Conservation (phyloP, 1,140 invertebrate genomes). For the Brachionus calyciflorus region DNA sequence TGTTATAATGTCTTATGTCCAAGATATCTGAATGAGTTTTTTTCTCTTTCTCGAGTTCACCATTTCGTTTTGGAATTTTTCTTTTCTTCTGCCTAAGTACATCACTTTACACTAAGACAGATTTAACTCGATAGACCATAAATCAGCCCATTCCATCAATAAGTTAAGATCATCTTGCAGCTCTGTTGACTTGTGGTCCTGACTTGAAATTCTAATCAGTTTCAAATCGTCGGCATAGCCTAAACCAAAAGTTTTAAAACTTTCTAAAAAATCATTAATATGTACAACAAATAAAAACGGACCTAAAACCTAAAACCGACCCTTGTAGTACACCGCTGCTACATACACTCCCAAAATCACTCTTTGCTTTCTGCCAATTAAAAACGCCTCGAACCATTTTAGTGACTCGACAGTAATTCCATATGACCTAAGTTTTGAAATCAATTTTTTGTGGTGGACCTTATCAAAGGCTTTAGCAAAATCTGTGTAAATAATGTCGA, state of each 20-base stretch:
- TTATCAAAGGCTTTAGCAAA: conserved; percentile 9
- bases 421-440: not conserved
- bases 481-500: not conserved
- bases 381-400: not conserved
- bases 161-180: not conserved
- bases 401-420: not conserved
- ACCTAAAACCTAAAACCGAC: not conserved
- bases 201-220: not conserved
- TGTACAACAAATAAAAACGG: not conserved
- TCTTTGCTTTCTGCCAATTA: not conserved
- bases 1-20: no score
- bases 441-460: not conserved
- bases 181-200: not conserved
- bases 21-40: not conserved
- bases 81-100: not conserved
- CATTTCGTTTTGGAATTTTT: not conserved
- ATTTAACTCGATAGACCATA: not conserved
- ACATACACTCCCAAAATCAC: not conserved
- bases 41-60: not conserved
- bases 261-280: not conserved
- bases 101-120: not conserved
- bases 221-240: not conserved
- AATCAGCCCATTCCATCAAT: no score
- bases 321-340: not conserved
- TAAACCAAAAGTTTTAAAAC: not conserved